Conservation (phyloP, 2,888 invertebrate species). For the Athalia circularis region DNA sequence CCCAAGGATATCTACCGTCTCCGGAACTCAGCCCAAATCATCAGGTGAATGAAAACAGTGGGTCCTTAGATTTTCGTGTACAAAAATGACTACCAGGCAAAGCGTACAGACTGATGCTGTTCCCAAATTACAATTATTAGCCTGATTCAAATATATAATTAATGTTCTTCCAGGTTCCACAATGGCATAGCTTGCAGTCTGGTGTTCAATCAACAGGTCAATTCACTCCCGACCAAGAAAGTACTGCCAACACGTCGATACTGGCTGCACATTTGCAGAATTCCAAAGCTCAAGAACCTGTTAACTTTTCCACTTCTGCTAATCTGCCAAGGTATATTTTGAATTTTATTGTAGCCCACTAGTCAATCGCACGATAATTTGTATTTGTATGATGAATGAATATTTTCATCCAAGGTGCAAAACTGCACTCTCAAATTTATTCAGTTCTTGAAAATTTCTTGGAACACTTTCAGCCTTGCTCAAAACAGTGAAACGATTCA, state of each 20-base stretch:
- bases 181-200: constrained; percentile 9
- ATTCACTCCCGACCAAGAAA: constrained; percentile 8
- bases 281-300: background rate
- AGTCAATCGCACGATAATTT: too few species aligned
- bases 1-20: constrained; percentile 26
- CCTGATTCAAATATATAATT: background rate
- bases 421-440: background rate
- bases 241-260: background rate
- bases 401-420: too few species aligned
- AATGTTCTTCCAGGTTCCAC: constrained; percentile 1
- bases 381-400: too few species aligned
- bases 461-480: constrained; percentile 1
- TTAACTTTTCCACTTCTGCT: background rate
- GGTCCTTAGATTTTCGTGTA: too few species aligned
- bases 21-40: constrained; percentile 19
- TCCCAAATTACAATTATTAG: background rate
- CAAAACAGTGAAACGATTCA: background rate
- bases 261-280: constrained; percentile 24
- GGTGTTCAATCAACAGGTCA: background rate
- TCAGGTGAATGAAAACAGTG: background rate
- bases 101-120: too few species aligned
- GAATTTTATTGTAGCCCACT: background rate
- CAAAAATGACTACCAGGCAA: too few species aligned
- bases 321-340: constrained; percentile 5
- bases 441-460: background rate